A percentile compares a stretch with the other conserved stretches of the same genome.
Conservation (phyloP, 2,797 vertebrate genomes). For the Hydrophis major region DNA sequence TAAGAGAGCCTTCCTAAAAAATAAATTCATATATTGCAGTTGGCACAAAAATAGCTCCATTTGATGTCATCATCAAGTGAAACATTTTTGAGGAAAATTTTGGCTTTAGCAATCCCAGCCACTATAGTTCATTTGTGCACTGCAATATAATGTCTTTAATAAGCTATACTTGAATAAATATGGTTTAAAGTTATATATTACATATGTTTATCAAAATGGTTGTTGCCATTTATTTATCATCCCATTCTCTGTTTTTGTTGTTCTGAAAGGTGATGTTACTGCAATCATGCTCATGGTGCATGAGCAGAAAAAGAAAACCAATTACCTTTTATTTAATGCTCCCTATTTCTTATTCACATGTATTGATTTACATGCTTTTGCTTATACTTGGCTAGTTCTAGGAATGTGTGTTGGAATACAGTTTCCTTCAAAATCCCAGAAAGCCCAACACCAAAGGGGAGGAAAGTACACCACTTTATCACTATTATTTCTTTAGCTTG, state of each 20-base stretch:
- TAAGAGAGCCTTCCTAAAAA: neutral
- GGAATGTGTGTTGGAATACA: neutral
- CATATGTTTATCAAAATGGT: neutral
- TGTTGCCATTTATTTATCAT: neutral
- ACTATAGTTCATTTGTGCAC: neutral
- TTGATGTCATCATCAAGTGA: neutral
- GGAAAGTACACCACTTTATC: neutral
- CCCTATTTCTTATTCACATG: neutral
- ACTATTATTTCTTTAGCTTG: neutral
- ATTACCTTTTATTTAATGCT: neutral
- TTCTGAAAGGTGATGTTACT: neutral
- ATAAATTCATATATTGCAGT: neutral
- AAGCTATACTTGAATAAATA: neutral
- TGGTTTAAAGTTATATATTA: neutral
- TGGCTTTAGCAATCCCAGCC: neutral
- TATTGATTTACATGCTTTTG: neutral
- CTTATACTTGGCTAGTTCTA: neutral
- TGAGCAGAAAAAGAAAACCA: neutral
- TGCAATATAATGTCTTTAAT: neutral
- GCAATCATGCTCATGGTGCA: neutral
- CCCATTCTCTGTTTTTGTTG: neutral
- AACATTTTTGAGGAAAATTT: neutral
- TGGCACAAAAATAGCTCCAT: neutral
- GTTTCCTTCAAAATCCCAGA: neutral
- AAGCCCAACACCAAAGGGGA: slow-evolving; percentile 6